Conservation (phyloP, 2,797 vertebrate species). For the Clarias pachynema region DNA sequence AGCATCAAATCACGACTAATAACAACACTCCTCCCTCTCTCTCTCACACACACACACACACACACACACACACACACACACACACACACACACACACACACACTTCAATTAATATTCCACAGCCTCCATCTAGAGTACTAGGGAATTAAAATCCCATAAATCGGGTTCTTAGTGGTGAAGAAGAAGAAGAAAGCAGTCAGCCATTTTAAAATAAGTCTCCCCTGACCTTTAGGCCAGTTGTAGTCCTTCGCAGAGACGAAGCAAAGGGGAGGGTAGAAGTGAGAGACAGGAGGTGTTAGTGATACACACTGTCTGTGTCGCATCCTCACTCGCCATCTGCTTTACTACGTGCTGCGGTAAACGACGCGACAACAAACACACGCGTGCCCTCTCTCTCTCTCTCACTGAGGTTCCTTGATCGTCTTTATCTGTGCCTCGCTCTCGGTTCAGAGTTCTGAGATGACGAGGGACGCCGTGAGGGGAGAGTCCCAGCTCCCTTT, state of each 20-base stretch:
- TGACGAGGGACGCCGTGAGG: slow-evolving; percentile 25
- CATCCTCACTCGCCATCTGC: slow-evolving; percentile 47
- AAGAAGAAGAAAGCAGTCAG: slow-evolving; percentile 4
- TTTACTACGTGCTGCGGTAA: slow-evolving; percentile 41
- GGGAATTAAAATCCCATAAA: background rate
- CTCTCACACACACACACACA: too few relatives aligned
- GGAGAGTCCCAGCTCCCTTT: slow-evolving; percentile 22
- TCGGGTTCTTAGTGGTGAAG: slow-evolving; percentile 27
- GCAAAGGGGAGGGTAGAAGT: slow-evolving; percentile 28
- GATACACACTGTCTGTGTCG: slow-evolving; percentile 41
- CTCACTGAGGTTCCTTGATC: slow-evolving; percentile 56
- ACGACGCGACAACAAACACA: background rate
- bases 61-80: accelerated
- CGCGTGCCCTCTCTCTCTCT: accelerated
- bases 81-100: too few relatives aligned
- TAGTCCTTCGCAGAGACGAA: slow-evolving; percentile 23
- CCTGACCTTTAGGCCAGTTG: slow-evolving; percentile 46
- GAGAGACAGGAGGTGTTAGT: slow-evolving; percentile 45
- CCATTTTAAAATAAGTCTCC: slow-evolving; percentile 21
- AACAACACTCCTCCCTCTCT: background rate
- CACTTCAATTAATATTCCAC: too few relatives aligned
- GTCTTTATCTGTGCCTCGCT: slow-evolving; percentile 41
- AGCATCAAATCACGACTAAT: background rate
- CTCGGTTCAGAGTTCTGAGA: slow-evolving; percentile 14
- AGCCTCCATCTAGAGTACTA: background rate